Evolutionary conservation across 2,888 invertebrate species (phyloP).

Genomic region (Ceratothoa steindachneri): DNA sequence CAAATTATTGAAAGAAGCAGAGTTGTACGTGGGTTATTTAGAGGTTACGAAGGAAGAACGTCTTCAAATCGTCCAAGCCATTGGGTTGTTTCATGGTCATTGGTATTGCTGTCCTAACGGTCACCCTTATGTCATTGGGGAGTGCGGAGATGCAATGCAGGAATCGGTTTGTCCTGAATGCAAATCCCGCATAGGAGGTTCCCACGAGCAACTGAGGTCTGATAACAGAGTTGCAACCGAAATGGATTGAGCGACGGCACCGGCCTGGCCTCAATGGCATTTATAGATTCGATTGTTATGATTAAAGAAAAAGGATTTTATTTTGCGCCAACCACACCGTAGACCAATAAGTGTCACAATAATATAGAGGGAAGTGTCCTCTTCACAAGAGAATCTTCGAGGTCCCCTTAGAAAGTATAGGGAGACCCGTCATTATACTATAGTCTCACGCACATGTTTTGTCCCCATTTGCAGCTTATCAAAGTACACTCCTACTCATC

Average conservation of each 20-base stretch:
- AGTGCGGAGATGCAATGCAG: slow-evolving; percentile 65
- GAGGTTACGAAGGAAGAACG: slow-evolving; percentile 57
- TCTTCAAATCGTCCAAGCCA: slow-evolving; percentile 59
- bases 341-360: too few species aligned
- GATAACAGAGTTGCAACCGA: slow-evolving; percentile 55
- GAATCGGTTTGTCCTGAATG: slow-evolving; percentile 61
- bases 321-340: too few species aligned
- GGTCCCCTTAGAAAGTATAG: too few species aligned
- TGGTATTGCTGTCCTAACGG: slow-evolving; percentile 71
- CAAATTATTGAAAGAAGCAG: background rate
- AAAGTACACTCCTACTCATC: too few species aligned
- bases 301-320: too few species aligned
- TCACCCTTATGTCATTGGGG: slow-evolving; percentile 64
- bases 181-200: slow-evolving; percentile 58
- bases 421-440: too few species aligned
- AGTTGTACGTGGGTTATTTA: slow-evolving; percentile 25
- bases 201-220: slow-evolving; percentile 56
- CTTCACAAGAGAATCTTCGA: too few species aligned
- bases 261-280: slow-evolving; percentile 46
- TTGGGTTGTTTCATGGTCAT: slow-evolving; percentile 60
- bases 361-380: too few species aligned
- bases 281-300: background rate
- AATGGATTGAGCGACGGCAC: slow-evolving; percentile 53
- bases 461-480: too few species aligned
- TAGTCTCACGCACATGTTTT: too few species aligned